A percentile compares a stretch with the other conserved stretches of the same genome.
Conservation (phyloP, 2,797 vertebrate species). For the Balearica regulorum region DNA sequence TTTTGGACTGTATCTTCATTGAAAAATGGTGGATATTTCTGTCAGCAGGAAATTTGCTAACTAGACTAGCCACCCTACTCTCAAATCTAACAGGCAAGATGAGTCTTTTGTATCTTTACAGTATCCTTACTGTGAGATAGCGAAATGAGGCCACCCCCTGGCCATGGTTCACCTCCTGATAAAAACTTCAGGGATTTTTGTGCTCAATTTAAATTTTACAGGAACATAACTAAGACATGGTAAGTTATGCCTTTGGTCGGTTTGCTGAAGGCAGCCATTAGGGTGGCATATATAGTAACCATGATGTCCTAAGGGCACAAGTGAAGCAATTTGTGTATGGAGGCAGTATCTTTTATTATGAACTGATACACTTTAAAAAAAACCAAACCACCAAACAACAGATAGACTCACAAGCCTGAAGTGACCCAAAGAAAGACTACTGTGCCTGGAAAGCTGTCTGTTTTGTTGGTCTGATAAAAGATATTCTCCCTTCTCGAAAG, state of each 20-base stretch:
- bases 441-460: neutral
- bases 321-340: neutral
- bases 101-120: neutral
- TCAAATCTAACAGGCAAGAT: neutral
- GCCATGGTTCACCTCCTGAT: neutral
- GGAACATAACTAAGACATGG: neutral
- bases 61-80: neutral
- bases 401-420: neutral
- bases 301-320: neutral
- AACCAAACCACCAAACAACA: neutral
- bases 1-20: neutral
- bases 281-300: neutral
- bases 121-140: neutral
- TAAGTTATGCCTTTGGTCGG: neutral
- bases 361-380: neutral
- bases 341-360: neutral
- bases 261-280: neutral
- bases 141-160: conserved; percentile 6
- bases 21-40: neutral
- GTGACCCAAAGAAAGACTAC: neutral
- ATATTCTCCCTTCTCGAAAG: neutral
- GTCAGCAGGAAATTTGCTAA: neutral
- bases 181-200: neutral
- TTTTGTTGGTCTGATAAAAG: neutral
- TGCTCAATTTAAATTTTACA: neutral